Conservation (phyloP, 1,140 invertebrate genomes). For the Drosophila nannoptera region DNA sequence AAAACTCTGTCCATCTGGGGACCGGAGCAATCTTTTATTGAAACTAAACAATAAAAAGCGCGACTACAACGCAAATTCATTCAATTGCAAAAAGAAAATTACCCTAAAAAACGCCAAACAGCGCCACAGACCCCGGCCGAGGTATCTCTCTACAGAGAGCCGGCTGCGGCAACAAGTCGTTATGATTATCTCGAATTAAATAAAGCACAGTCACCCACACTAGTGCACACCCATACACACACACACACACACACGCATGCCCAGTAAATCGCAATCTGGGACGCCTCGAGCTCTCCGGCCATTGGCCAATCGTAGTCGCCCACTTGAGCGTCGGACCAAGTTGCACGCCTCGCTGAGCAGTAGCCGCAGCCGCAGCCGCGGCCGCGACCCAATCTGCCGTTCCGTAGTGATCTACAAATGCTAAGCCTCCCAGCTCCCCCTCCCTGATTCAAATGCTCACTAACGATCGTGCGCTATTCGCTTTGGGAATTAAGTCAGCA, state of each 20-base stretch:
- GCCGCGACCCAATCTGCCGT: slow-evolving; percentile 20
- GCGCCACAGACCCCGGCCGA: slow-evolving; percentile 8
- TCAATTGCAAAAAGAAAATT: slow-evolving; percentile 78
- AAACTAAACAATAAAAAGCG: slow-evolving; percentile 57
- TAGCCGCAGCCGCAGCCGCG: too few species aligned
- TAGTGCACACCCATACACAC: slow-evolving; percentile 41
- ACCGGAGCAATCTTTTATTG: slow-evolving; percentile 69
- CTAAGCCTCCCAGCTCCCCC: neutral
- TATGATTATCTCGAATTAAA: slow-evolving; percentile 77
- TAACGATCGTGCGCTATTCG: slow-evolving; percentile 53
- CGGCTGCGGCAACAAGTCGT: slow-evolving; percentile 66
- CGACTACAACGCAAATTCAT: slow-evolving; percentile 76
- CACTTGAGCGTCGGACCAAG: slow-evolving; percentile 68
- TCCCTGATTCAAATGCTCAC: too few species aligned
- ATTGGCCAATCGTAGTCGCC: slow-evolving; percentile 61
- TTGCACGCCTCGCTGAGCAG: slow-evolving; percentile 77
- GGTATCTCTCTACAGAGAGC: slow-evolving; percentile 33
- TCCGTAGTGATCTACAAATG: slow-evolving; percentile 17
- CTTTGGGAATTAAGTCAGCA: slow-evolving; percentile 77
- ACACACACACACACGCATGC: neutral
- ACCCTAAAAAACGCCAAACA: slow-evolving; percentile 59
- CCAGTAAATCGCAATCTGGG: slow-evolving; percentile 23
- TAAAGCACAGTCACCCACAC: slow-evolving; percentile 60
- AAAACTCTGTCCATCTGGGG: slow-evolving; percentile 57
- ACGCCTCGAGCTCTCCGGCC: slow-evolving; percentile 34